Base-by-base conservation (phyloP, 2,888 invertebrate genomes). In the Nomada ferruginata region DNA sequence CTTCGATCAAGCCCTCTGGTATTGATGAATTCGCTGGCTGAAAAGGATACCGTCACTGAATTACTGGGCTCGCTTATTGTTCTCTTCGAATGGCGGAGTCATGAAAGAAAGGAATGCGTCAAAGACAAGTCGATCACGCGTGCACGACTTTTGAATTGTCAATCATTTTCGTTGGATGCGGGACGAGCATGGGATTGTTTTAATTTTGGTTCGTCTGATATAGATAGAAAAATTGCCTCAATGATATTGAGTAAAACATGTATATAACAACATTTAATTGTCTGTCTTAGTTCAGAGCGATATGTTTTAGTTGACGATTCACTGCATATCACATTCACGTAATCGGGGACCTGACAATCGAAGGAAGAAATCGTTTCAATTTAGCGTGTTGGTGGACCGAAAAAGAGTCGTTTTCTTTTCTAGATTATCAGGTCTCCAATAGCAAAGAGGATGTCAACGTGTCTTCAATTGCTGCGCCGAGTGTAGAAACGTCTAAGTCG, bases 241-340 rank as follows among this genome's bases (percentile, higher is more conserved):
- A 26, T 68, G 68, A 66, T 66, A 80, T 73, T 80, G 61, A 73
- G 61, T 73, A 80, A 80, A 81, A 81, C 74, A 73, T 80, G 80
- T 68, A 68, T 80, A 68, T 80, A 80, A 80, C 80, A 80, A 80
- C 82, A 82, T 82, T 82, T 82, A 82, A 82, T 82, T 65, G 55
- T 82, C 65, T 74, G 75, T 69, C 60, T 36, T 82, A 82, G 61
- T 75, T 75, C 75, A 75, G 81, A 68, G 80, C 81, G 80, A 82
- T 82, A 82, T 82, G 81, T 82, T 82, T 64, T 69, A 47, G 73
- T 81, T 55, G 82, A 81, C 80, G 82, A 81, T 81, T 82, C 83
- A 65, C 60, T 63, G 83, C 65, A 64, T 82, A 81, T 82, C 75
- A 76, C 83, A 66, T 70, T 76, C 76, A 26, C 29, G 44, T 65